Percentiles rank a stretch among this genome's conserved stretches.
These are phyloP conservation scores for Ceyx cyanopectus DNA, from an alignment of 2,113 vertebrate species.

Conservation along the genomic window DNA sequence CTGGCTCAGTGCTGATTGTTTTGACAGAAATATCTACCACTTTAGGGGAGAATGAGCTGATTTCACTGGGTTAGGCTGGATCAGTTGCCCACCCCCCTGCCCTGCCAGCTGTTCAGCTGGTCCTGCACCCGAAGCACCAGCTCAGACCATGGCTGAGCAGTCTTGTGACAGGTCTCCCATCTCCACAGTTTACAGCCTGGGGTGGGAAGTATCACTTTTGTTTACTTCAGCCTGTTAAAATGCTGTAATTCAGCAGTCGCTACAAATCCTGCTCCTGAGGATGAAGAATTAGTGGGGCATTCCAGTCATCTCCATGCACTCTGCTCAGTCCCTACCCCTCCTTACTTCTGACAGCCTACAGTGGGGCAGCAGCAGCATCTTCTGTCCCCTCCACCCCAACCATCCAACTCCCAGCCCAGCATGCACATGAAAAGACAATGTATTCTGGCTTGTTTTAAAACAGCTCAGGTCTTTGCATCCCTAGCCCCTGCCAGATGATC, in stretches of 20 bases:
- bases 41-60: background rate
- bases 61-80: background rate
- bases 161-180: background rate
- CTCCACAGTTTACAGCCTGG: background rate
- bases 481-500: background rate
- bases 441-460: background rate
- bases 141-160: background rate
- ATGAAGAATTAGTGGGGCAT: background rate
- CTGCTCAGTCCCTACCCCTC: background rate
- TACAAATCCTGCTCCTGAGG: background rate
- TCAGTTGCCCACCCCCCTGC: background rate
- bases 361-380: background rate
- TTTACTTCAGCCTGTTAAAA: background rate
- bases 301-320: background rate
- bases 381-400: background rate
- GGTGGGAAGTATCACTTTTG: background rate
- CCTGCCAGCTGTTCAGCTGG: background rate
- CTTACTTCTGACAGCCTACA: fast-evolving
- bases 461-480: background rate
- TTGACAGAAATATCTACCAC: background rate
- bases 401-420: background rate
- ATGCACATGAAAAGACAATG: fast-evolving
- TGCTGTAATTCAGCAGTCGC: background rate
- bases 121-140: background rate
- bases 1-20: background rate